phyloP scores from a whole-genome alignment of 2,797 vertebrate genomes.

The Neosilurus mollespiculum region DNA sequence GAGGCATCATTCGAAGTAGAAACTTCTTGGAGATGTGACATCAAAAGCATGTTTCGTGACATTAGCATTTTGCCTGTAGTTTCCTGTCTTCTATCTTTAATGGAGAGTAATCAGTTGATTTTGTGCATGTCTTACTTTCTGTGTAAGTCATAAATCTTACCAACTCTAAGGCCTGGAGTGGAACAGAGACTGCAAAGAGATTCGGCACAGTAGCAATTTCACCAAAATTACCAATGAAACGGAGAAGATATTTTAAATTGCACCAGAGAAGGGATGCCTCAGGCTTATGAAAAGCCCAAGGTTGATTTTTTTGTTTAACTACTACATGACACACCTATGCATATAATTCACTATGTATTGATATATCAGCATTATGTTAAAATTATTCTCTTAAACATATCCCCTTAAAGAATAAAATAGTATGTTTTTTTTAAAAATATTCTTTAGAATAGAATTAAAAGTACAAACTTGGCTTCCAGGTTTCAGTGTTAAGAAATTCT shows the following conservation, averaged over 20 bases:
- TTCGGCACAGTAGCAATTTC: constrained; percentile 32
- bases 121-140: constrained; percentile 36
- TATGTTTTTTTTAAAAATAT: not conserved
- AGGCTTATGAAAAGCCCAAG: constrained; percentile 35
- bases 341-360: constrained; percentile 21
- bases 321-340: constrained; percentile 32
- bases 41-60: constrained; percentile 52
- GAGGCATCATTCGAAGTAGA: constrained; percentile 42
- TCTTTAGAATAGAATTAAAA: not conserved
- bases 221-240: constrained; percentile 39
- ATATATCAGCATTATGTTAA: constrained; percentile 17
- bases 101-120: constrained; percentile 45
- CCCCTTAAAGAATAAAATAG: not conserved
- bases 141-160: constrained; percentile 52
- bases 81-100: constrained; percentile 31
- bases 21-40: constrained; percentile 54
- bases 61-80: constrained; percentile 18
- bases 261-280: constrained; percentile 23
- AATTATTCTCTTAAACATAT: constrained; percentile 15
- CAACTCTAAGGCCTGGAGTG: constrained; percentile 47
- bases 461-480: not conserved
- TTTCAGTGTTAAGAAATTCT: constrained; percentile 13
- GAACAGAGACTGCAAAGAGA: constrained; percentile 48
- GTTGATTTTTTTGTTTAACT: constrained; percentile 31
- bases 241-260: constrained; percentile 19